Conservation (phyloP, 2,797 vertebrate species). For the Amazonetta brasiliensis region DNA sequence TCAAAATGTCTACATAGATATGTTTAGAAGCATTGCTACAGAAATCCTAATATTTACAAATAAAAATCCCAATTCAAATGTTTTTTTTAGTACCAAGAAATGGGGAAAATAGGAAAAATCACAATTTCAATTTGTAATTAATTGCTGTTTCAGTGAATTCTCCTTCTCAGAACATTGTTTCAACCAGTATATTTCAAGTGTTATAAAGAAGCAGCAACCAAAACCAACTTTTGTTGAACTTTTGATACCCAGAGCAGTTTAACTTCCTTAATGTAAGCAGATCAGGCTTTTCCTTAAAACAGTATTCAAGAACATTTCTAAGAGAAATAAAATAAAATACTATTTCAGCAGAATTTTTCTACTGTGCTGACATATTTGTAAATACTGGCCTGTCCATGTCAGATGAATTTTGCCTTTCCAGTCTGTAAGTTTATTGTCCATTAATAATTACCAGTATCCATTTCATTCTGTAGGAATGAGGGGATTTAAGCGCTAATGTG, state of each 20-base stretch:
- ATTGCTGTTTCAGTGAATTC: neutral
- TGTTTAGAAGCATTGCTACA: neutral
- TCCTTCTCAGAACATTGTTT: neutral
- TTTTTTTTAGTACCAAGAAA: neutral
- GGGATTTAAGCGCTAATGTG: neutral
- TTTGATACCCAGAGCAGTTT: neutral
- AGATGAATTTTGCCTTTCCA: conserved; percentile 11
- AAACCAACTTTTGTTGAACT: neutral
- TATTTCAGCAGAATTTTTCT: neutral
- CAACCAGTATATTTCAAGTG: neutral
- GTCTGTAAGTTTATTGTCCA: conserved; percentile 62
- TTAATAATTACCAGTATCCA: conserved; percentile 47
- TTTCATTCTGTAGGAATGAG: conserved; percentile 40
- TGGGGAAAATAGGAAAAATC: rapidly evolving
- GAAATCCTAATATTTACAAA: neutral
- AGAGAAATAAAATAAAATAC: neutral
- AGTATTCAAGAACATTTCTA: neutral
- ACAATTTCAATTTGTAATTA: neutral
- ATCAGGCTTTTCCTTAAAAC: neutral
- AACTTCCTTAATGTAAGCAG: neutral
- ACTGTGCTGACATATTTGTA: neutral
- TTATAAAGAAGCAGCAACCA: neutral
- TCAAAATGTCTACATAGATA: neutral
- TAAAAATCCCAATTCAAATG: rapidly evolving
- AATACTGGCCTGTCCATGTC: neutral